Evolutionary conservation across 1,140 invertebrate genomes (phyloP).

Genomic region (Calosoma granatense): DNA sequence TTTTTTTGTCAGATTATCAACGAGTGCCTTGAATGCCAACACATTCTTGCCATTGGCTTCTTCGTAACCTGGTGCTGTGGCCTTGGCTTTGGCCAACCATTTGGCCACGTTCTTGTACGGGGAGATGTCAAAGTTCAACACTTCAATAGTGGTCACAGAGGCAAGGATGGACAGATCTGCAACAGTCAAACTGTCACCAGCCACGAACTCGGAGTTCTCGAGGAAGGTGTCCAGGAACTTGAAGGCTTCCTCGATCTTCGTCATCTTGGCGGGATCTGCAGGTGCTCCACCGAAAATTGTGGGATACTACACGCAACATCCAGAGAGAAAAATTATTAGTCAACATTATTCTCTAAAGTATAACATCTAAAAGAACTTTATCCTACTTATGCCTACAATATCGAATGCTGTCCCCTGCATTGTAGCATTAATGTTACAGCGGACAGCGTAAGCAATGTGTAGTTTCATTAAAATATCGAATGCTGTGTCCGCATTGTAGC

Average conservation of each 20-base stretch:
- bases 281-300: constrained; percentile 51
- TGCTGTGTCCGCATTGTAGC: too few relatives aligned
- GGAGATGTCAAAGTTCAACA: constrained; percentile 50
- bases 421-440: too few relatives aligned
- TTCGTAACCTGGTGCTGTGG: constrained; percentile 56
- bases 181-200: constrained; percentile 57
- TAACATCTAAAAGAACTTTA: background rate
- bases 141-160: constrained; percentile 54
- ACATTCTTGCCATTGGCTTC: constrained; percentile 52
- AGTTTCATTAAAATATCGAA: too few relatives aligned
- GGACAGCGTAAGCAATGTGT: too few relatives aligned
- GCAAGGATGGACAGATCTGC: constrained; percentile 56
- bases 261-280: constrained; percentile 50
- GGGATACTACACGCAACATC: constrained; percentile 66
- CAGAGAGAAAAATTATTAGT: constrained; percentile 21
- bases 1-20: constrained; percentile 18
- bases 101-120: constrained; percentile 55
- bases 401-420: too few relatives aligned
- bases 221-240: constrained; percentile 57
- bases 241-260: constrained; percentile 51
- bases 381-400: too few relatives aligned
- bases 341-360: too few relatives aligned
- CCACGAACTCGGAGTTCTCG: constrained; percentile 50
- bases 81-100: constrained; percentile 61
- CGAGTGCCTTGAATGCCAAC: constrained; percentile 31